Base-by-base conservation (phyloP, 2,888 invertebrate species). In the Ceraclea dissimilis region DNA sequence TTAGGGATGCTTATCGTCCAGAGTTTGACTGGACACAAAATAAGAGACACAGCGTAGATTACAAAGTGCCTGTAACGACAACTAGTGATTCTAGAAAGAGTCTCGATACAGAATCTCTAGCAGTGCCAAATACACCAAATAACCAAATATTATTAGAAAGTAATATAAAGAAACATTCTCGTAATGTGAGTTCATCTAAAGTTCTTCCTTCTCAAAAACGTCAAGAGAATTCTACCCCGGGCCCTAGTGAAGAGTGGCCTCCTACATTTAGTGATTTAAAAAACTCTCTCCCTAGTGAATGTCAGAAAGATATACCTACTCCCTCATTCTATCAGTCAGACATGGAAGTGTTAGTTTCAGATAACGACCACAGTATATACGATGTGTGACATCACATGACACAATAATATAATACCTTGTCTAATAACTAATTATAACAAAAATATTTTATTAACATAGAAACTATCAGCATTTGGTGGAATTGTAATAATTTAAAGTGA, bases 191-290 rank as follows among this genome's bases (percentile, higher is more conserved):
- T 49, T 33, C 43, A 6, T 47, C 51, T 22, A 56, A 56, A 34
- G 26, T 44, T 19, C 33, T 51, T 48, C 58, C 57, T 43, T 33
- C n/a, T 70, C 56, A 67, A 68, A 50, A 72, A 70, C 67, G 67
- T 71, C 66, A 16, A 46, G 17, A 52, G 2, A 53, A 47, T 53
- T 51, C 34, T 31, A 65, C 48, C 63, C 64, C 57, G 17, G 43
- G 18, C 4, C 19, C 52, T 26, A 26, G 26, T 17, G 51, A 52
- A 10, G 39, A 11, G n/a, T 33, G 26, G 33, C 51, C 58, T 57
- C 73, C 72, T 66, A 78, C 75, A 5, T 77, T 77, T 67, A 76
- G 76, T 61, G 76, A 77, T 60, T 72, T 77, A 48, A 78, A 78
- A 61, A 66, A 76, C 72, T 65, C 70, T 62, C 74, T 69, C 63